Base-by-base conservation (phyloP, 1,140 invertebrate species). In the Caenorhabditis remanei region DNA sequence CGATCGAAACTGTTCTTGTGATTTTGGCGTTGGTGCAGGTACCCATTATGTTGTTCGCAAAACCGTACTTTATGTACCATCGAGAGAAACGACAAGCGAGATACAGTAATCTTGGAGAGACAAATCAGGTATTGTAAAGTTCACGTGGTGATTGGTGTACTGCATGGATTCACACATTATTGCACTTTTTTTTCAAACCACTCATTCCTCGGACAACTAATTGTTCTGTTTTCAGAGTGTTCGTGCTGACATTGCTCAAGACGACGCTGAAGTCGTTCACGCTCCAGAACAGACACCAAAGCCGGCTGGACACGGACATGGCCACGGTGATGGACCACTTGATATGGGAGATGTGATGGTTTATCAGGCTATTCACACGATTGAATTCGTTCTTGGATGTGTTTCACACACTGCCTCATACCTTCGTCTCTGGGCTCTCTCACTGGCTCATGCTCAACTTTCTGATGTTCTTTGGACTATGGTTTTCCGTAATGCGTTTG, bases 321-420 rank as follows among this genome's bases (percentile, higher is more conserved):
- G 89, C 19, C 85, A 91, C 67, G 89, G 87, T 19, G 90, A 88
- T 86, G 88, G 85, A 67, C 85, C 85, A 46, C 46, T 87, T 8
- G 95, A 97, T 61, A 95, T 98, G 93, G 94, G 95, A 65, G 97
- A 99, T 92, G 93, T 97, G 63, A 96, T 97, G 93, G 97, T 92
- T 88, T 95, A 97, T 93, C 96, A 98, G 92, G 95, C 95, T 46
- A 98, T 99, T 90, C 97, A 99, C 92, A 98, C 97, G 8, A 98
- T 99, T 90, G 97, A 99, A 94, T 99, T 97, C 93, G 96, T 96
- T 90, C 95, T 99, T 58, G 97, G 97, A 91, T 98, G 96, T 88
- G 95, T 99, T 87, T 98, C 97, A 0, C 97, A 98, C 92, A 98
- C 97, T 0, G 97, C 97, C 1, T 98, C 97, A 0, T 99, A 99